These are phyloP conservation scores for Podarcis cretensis DNA, from an alignment of 2,113 vertebrate genomes.

Conservation along the genomic window DNA sequence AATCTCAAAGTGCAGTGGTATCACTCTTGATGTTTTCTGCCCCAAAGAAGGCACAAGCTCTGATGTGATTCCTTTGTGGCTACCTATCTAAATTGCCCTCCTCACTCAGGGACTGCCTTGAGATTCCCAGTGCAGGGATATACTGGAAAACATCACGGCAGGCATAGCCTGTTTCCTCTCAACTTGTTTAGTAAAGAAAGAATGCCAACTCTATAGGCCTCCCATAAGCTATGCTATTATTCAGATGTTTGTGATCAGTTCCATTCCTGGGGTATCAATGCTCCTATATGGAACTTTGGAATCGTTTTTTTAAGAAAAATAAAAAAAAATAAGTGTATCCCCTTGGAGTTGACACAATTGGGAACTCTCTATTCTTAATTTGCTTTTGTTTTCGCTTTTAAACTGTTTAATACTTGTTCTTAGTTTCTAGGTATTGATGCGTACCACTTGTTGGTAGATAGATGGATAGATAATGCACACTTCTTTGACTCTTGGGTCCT, in stretches of 20 bases:
- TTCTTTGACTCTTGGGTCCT: not conserved
- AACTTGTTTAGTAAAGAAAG: not conserved
- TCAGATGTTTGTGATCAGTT: not conserved
- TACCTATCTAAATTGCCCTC: not conserved
- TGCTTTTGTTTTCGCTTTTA: not conserved
- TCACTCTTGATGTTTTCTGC: not conserved
- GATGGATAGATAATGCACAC: not conserved
- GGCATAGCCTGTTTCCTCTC: not conserved
- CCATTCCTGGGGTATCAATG: not conserved
- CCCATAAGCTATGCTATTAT: not conserved
- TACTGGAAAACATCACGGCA: conserved; percentile 2
- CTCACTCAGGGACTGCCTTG: not conserved
- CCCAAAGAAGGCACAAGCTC: not conserved
- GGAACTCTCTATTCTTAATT: not conserved
- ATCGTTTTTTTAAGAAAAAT: not conserved
- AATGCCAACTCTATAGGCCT: not conserved
- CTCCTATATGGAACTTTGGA: not conserved
- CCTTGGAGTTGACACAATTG: not conserved
- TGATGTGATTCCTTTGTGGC: conserved; percentile 11
- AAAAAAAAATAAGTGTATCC: not conserved
- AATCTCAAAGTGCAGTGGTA: not conserved
- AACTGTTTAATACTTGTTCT: not conserved
- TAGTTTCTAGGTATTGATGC: not conserved
- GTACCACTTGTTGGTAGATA: not conserved
- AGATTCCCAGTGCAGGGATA: conserved; percentile 2